Conservation (phyloP, 2,888 invertebrate genomes). For the Hyppa rectilinea region DNA sequence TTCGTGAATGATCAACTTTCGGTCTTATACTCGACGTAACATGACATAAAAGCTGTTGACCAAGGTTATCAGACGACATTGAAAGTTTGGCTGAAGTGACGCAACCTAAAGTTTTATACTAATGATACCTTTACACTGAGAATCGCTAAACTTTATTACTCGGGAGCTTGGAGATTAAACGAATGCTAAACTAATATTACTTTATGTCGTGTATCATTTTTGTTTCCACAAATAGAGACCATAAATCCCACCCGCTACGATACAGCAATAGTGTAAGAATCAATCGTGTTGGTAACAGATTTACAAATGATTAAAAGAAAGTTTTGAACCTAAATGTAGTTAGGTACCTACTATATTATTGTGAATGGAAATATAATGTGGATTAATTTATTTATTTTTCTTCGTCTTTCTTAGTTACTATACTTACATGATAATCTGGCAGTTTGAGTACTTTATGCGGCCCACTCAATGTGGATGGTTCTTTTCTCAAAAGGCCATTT, state of each 20-base stretch:
- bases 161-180: neutral
- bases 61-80: conserved; percentile 76
- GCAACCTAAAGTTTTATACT: conserved; percentile 20
- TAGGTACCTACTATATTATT: too few relatives aligned
- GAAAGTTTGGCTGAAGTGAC: conserved; percentile 68
- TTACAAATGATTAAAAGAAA: neutral
- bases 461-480: too few relatives aligned
- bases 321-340: neutral
- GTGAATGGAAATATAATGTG: too few relatives aligned
- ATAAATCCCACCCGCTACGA: neutral
- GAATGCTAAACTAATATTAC: neutral
- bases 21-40: conserved; percentile 56
- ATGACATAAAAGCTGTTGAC: conserved; percentile 75
- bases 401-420: too few relatives aligned
- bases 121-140: conserved; percentile 1
- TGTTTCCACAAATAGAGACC: neutral
- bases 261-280: neutral
- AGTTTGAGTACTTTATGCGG: too few relatives aligned
- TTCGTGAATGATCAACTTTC: conserved; percentile 64
- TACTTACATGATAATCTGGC: too few relatives aligned
- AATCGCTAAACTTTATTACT: conserved; percentile 23
- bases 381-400: too few relatives aligned
- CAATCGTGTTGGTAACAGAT: neutral
- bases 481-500: too few relatives aligned
- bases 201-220: conserved; percentile 1